Base-by-base conservation (phyloP, 2,797 vertebrate genomes). In the Periophthalmus magnuspinnatus region DNA sequence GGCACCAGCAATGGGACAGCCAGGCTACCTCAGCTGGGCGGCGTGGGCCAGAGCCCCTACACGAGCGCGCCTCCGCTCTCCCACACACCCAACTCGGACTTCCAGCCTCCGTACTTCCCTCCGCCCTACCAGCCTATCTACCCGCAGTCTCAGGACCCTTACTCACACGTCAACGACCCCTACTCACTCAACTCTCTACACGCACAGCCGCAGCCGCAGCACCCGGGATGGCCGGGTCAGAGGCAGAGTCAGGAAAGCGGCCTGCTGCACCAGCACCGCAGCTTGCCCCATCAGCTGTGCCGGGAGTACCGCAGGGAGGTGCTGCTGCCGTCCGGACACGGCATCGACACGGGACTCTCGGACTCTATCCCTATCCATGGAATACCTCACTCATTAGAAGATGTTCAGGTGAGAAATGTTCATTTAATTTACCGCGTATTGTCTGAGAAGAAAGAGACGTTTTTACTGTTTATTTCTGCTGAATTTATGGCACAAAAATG, bases 101-200 rank as follows among this genome's bases (percentile, higher is more conserved):
- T 98, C 94, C 97, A 97, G 92, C 96, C 96, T 70, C 96, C 97
- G 59, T 97, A 96, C 82, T 97, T 97, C 71, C 97, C 97, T 75
- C 97, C 96, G 5, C 96, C 97, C 72, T 97, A 98, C 92, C 96
- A 98, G 93, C 97, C 97, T 91, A 97, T 98, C 92, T 97, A 97
- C 90, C 95, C 96, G 76, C 97, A 98, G 91, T 98, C 97, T 92
- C 97, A 98, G 95, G 97, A 99, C 91, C 97, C 97, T 81, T 99
- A 98, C 88, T 96, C 97, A 87, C 97, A 98, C 93, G 97, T 98
- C 85, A 99, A 97, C 93, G 97, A 99, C 93, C 97, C 96, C 60
- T 98, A 99, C 93, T 98, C 96, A 90, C 94, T 98, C 84, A 98
- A 98, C 90, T 95, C 97, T 72, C 93, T 98, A 83, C 97, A 98